These are phyloP conservation scores for Dasyurus viverrinus DNA, from an alignment of 2,113 vertebrate genomes.

Conservation along the genomic window DNA sequence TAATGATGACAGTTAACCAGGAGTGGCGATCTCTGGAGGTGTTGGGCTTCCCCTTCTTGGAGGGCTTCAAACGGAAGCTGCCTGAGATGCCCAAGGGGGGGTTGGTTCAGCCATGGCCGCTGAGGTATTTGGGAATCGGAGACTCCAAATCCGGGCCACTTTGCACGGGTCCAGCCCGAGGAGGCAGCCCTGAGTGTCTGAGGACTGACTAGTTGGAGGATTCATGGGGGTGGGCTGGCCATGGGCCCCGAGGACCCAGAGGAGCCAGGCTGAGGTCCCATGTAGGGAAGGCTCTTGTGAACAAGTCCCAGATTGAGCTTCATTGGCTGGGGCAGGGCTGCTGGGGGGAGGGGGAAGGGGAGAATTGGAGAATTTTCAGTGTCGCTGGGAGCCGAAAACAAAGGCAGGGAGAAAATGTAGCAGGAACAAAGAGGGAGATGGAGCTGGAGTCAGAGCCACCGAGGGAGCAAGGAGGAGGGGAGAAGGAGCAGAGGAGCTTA, in stretches of 20 bases:
- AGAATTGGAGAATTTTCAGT: background rate
- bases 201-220: background rate
- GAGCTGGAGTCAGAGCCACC: background rate
- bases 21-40: background rate
- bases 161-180: background rate
- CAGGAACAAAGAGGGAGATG: background rate
- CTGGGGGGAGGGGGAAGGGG: background rate
- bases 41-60: background rate
- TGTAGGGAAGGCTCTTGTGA: background rate
- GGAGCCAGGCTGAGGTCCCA: background rate
- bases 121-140: background rate
- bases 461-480: background rate
- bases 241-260: rapidly evolving
- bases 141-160: background rate
- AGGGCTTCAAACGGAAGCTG: background rate
- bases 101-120: background rate
- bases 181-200: background rate
- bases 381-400: background rate
- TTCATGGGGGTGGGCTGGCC: rapidly evolving
- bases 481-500: background rate
- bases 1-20: too few relatives aligned
- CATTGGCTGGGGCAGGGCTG: background rate
- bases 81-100: background rate
- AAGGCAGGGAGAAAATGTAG: background rate
- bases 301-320: background rate